Percentiles rank a stretch among this genome's conserved stretches.
Conservation (phyloP, 2,797 vertebrate species). For the Babyrousa celebensis region DNA sequence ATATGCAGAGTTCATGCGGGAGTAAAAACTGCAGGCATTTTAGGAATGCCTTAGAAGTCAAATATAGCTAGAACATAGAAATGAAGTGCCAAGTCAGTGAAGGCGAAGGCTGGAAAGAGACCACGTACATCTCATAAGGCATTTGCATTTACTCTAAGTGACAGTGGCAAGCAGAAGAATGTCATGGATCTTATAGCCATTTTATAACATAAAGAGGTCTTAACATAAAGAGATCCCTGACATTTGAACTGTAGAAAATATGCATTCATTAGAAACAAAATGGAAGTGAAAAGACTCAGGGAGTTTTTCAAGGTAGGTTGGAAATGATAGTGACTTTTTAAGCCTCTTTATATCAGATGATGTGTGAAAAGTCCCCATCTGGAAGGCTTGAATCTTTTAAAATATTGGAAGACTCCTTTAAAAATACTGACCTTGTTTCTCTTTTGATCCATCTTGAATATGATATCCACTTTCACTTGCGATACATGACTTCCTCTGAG, state of each 20-base stretch:
- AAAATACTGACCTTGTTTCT: neutral
- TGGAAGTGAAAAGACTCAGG: neutral
- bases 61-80: neutral
- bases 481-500: neutral
- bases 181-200: neutral
- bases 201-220: conserved; percentile 6
- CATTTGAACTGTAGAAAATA: neutral
- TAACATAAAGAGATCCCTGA: neutral
- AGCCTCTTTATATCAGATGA: neutral
- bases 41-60: neutral
- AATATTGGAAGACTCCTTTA: neutral
- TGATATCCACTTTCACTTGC: neutral
- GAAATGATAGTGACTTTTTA: neutral
- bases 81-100: neutral
- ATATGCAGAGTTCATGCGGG: neutral
- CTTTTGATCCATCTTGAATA: neutral
- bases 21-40: neutral
- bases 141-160: neutral
- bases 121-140: neutral
- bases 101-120: neutral
- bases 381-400: neutral
- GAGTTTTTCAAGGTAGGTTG: neutral
- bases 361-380: neutral
- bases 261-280: neutral
- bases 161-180: neutral